Evolutionary conservation across 2,888 invertebrate genomes (phyloP), one percentile per base, ranked within the genome.

Genomic region (Orchestes rusci): DNA sequence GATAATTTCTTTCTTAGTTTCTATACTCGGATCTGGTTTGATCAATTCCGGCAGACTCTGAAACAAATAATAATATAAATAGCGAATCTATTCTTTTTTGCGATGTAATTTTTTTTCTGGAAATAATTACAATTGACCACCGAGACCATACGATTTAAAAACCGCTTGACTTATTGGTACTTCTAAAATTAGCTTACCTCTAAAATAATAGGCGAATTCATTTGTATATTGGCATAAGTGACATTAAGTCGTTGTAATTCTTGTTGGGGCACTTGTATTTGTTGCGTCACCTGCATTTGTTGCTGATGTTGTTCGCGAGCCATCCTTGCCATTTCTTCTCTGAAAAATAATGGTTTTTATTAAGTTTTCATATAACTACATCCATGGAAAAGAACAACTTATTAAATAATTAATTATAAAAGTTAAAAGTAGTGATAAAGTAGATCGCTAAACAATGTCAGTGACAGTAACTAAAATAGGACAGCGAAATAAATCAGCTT

Each of bases 191-290:
- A 10, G 50, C 51, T 56, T 58, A 68, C 68, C 62, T 69, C 68
- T 34, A 69, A 65, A 17, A 67, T 65, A 39, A 69, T 66, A 8
- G 67, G 62, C 13, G 59, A 58, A 19, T 62, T 62, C 56, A 68
- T 61, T 39, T 62, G 61, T 10, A 61, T 55, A 47, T 61, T 65
- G 16, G 60, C 59, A 48, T 64, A 67, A 2, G 67, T 54, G 30
- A 66, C 63, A 3, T 64, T 63, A 40, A 67, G 61, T 16, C 61
- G 59, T 45, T 64, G 57, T 38, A 65, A 61, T 39, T 60, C 59
- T 41, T 63, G 61, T 29, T 59, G 60, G 32, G 59, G 60, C 33
- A 62, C 61, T 29, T 59, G 60, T 41, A 60, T 58, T 36, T 59
- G 61, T 34, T 59, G 60, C 16, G 48, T 52, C 34, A 57, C 58